Percentiles rank a stretch among this genome's conserved stretches.
Conservation (phyloP, 2,113 vertebrate species). For the Tichodroma muraria region DNA sequence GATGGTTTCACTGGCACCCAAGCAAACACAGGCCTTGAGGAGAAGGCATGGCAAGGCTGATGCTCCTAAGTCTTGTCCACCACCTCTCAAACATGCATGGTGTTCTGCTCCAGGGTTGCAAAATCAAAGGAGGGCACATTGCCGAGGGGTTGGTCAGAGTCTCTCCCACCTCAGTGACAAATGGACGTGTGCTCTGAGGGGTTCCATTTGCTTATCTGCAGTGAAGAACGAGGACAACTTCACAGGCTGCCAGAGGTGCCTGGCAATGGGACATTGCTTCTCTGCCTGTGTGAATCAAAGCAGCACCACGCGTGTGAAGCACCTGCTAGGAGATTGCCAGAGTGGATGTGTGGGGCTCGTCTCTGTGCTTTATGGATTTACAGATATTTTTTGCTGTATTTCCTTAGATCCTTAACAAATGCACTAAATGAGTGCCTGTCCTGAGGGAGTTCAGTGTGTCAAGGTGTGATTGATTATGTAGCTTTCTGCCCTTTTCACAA, state of each 20-base stretch:
- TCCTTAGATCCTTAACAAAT: background rate
- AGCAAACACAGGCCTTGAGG: background rate
- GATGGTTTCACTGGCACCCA: background rate
- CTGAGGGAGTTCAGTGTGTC: background rate
- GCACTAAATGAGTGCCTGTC: background rate
- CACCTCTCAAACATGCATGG: background rate
- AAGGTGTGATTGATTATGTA: background rate
- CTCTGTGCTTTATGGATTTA: background rate
- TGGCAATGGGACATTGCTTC: background rate
- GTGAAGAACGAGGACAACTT: background rate
- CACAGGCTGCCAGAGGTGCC: background rate
- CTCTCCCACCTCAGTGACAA: background rate
- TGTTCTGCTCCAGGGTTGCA: background rate
- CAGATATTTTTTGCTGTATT: background rate
- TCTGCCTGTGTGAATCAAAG: background rate
- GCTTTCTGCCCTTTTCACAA: background rate
- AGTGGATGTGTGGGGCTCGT: background rate
- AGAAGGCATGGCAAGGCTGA: background rate
- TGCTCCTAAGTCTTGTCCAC: background rate
- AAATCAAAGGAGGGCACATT: background rate
- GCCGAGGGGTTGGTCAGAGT: background rate
- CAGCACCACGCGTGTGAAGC: accelerated
- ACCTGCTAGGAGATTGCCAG: accelerated
- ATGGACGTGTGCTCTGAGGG: background rate
- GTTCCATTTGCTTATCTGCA: background rate